Evolutionary conservation across 2,113 vertebrate genomes (phyloP).

Genomic region (Micromys minutus): DNA sequence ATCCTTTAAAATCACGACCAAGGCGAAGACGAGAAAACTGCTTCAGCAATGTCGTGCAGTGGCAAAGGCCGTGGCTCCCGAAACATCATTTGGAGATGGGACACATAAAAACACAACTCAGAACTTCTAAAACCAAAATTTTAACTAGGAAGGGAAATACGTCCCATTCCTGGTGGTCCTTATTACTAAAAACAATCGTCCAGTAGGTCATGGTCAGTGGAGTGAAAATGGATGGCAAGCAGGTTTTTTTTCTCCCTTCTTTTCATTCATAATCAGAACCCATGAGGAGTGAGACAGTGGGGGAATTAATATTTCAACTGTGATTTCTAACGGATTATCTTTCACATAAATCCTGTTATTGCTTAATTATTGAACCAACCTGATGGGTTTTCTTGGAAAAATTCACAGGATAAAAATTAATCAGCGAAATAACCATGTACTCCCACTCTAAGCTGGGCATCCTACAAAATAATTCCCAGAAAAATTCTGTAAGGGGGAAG

Average conservation of each 20-base stretch:
- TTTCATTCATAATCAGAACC: background rate
- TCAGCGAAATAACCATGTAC: background rate
- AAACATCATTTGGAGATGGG: background rate
- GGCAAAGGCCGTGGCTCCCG: background rate
- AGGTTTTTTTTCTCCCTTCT: background rate
- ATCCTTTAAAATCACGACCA: background rate
- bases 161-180: background rate
- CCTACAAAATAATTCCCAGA: background rate
- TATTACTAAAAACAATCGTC: conserved; percentile 21
- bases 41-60: background rate
- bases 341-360: background rate
- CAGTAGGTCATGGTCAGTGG: background rate
- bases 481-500: background rate
- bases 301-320: background rate
- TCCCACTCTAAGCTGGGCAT: background rate
- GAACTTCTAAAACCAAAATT: background rate
- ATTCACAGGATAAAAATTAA: background rate
- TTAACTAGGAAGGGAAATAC: conserved; percentile 2
- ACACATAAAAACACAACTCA: background rate
- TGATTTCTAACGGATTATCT: background rate
- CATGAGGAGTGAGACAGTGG: background rate
- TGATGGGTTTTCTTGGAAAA: background rate
- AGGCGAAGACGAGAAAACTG: background rate
- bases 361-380: conserved; percentile 11
- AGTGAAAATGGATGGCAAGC: background rate